Evolutionary conservation across 2,888 invertebrate genomes (phyloP).

Genomic region (Nipponacmea schrenckii): DNA sequence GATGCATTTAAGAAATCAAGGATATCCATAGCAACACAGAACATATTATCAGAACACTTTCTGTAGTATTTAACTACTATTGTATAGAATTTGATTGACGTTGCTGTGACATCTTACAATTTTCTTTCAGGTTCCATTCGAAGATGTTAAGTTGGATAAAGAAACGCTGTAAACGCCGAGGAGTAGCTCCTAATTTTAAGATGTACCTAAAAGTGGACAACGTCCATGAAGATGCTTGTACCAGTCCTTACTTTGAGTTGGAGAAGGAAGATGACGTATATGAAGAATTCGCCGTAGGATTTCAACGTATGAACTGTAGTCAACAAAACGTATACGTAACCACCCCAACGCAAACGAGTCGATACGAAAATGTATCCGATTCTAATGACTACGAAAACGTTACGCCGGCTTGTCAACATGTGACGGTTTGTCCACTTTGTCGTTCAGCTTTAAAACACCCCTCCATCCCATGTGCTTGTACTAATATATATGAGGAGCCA

Average conservation of each 20-base stretch:
- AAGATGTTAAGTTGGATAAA: conserved; percentile 1
- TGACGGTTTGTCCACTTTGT: neutral
- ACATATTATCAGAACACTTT: no score
- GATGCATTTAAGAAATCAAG: no score
- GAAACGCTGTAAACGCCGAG: neutral
- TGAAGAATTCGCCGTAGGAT: neutral
- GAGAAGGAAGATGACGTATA: neutral
- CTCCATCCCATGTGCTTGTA: neutral
- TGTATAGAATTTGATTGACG: no score
- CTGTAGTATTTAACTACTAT: no score
- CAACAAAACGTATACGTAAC: neutral
- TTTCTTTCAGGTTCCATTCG: no score
- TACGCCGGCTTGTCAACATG: neutral
- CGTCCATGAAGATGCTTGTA: neutral
- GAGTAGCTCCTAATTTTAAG: neutral
- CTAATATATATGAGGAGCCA: neutral
- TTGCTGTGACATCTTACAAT: no score
- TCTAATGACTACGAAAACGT: neutral
- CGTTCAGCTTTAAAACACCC: neutral
- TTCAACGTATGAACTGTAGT: no score
- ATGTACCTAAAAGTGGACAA: neutral
- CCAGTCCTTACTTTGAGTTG: neutral
- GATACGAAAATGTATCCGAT: neutral
- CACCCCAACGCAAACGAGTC: neutral
- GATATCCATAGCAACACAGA: no score